Conservation (phyloP, 2,113 vertebrate species). For the Donacobius atricapilla region DNA sequence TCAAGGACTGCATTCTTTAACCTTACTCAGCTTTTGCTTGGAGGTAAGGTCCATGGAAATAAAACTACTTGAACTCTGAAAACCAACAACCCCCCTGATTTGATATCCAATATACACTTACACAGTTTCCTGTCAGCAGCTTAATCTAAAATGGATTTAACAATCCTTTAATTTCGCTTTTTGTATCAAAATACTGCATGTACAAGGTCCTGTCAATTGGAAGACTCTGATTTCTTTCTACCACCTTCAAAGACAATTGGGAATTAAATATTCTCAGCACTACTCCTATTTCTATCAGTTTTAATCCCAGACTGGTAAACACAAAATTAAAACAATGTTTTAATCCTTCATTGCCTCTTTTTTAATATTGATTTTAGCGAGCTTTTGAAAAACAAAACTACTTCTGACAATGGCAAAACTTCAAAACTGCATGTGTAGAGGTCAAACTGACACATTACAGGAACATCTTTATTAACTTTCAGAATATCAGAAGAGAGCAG, state of each 20-base stretch:
- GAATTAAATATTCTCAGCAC: neutral
- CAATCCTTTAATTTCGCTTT: neutral
- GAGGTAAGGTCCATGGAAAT: neutral
- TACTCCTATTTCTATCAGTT: neutral
- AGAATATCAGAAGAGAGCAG: neutral
- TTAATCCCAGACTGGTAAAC: neutral
- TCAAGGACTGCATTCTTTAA: neutral
- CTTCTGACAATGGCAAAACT: neutral
- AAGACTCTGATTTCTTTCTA: neutral
- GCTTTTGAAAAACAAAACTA: neutral
- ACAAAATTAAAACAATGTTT: neutral
- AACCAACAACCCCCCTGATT: neutral
- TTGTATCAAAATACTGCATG: neutral
- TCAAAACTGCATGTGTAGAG: neutral
- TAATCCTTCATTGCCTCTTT: neutral
- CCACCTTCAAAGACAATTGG: neutral
- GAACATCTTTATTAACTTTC: neutral
- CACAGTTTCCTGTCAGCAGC: neutral
- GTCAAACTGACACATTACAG: neutral
- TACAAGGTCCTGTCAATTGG: neutral
- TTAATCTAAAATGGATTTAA: neutral
- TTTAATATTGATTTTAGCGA: neutral
- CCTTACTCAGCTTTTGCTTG: neutral
- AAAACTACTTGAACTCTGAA: neutral
- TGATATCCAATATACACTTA: neutral